phyloP scores from a whole-genome alignment of 2,797 vertebrate genomes.

The Myotis findleyi region DNA sequence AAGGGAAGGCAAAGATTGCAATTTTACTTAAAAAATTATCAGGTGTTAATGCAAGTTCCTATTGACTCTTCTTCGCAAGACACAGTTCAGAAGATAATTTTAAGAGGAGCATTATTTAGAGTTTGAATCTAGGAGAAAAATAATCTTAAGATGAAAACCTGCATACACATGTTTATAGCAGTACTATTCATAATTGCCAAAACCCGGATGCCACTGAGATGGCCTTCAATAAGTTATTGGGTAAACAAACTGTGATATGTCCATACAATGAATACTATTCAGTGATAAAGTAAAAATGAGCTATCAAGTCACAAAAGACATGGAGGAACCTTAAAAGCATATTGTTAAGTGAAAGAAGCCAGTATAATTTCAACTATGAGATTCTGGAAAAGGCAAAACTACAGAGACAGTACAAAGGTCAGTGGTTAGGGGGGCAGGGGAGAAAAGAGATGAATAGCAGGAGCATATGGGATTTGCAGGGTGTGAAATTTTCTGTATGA shows the following conservation, averaged over 20 bases:
- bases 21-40: slow-evolving; percentile 34
- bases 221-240: background rate
- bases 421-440: no score
- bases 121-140: background rate
- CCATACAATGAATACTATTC: background rate
- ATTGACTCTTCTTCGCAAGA: slow-evolving; percentile 4
- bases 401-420: background rate
- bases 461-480: background rate
- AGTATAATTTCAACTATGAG: background rate
- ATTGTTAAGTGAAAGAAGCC: background rate
- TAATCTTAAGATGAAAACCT: background rate
- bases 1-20: slow-evolving; percentile 1
- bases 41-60: background rate
- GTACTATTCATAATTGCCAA: background rate
- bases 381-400: background rate
- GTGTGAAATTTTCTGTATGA: background rate
- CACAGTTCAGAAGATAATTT: slow-evolving; percentile 26
- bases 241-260: background rate
- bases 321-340: background rate
- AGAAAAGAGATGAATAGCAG: background rate
- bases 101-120: background rate
- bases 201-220: background rate
- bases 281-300: background rate
- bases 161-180: background rate
- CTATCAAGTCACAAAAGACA: background rate